Evolutionary conservation across 2,888 invertebrate species (phyloP), one percentile per base, ranked within the genome.

Genomic region (Agriopis aurantiaria): DNA sequence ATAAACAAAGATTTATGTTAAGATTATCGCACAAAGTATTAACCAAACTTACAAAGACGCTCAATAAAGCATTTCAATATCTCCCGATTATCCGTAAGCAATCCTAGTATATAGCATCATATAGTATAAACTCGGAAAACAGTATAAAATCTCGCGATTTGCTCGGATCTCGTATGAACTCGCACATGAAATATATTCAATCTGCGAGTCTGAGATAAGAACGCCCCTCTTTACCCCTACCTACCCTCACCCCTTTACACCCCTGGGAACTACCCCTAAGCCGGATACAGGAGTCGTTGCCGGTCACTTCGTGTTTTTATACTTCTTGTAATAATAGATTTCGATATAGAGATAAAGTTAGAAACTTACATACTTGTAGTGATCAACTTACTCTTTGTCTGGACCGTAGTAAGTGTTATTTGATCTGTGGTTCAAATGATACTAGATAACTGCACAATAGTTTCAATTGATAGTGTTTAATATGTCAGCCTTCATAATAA

Each of bases 141-240:
- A 68, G 74, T 75, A 74, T 74, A 82, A 82, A 85, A 82, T 85
- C 81, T 83, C 81, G 61, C 77, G 82, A 85, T 76, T 80, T 81
- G 75, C 79, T 70, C 74, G 75, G 76, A 81, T 85, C 80, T 83
- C 85, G 82, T 82, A 87, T 85, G 88, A 87, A 88, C 84, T 86
- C 89, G 92, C 95, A 95, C 95, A 95, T 96, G 95, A 96, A 96
- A 96, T 96, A 95, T 96, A 96, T 96, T 96, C 95, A 96, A 96
- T 96, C 95, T 96, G 96, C 94, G 94, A 91, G 90, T 90, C 82
- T 78, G 89, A 90, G 96, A 96, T 96, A 96, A 96, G 95, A 65
- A 81, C 79, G 11, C 81, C 81, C 84, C 85, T 84, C 81, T 79
- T 80, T 77, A 64, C 74, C 76, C 69, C 70, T 73, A 63, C 66